Conservation (phyloP, 2,113 vertebrate species). For the Grantiella picta region DNA sequence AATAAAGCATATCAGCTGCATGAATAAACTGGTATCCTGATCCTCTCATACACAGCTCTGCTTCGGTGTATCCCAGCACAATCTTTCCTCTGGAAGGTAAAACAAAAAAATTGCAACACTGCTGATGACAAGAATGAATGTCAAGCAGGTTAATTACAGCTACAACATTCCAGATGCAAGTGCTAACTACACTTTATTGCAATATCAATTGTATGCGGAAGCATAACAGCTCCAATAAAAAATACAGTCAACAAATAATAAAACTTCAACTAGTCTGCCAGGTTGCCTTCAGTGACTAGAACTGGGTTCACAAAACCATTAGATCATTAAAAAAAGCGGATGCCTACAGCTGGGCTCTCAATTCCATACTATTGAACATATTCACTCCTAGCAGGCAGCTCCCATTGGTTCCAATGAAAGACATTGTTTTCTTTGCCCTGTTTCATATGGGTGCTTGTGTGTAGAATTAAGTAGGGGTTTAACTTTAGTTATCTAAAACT, state of each 20-base stretch:
- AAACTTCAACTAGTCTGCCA: background rate
- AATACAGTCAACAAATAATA: background rate
- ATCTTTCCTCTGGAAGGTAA: conserved; percentile 77
- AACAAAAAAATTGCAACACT: background rate
- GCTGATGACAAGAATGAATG: background rate
- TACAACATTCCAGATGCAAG: background rate
- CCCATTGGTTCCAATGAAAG: background rate
- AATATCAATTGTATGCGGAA: background rate
- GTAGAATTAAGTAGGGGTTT: background rate
- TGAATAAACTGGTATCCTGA: conserved; percentile 88
- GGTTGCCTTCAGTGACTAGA: background rate
- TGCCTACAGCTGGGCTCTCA: background rate
- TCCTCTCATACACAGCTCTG: conserved; percentile 79
- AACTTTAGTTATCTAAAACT: background rate
- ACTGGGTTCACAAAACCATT: background rate
- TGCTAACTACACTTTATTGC: background rate
- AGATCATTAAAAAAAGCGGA: background rate
- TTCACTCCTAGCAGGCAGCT: background rate
- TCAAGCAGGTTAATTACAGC: background rate
- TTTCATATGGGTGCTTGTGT: background rate
- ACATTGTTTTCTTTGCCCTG: background rate
- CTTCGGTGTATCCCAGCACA: conserved; percentile 84
- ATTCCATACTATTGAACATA: background rate
- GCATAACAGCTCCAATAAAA: background rate
- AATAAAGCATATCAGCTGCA: conserved; percentile 87